Conservation (phyloP, 2,888 invertebrate species). For the Pteria penguin region DNA sequence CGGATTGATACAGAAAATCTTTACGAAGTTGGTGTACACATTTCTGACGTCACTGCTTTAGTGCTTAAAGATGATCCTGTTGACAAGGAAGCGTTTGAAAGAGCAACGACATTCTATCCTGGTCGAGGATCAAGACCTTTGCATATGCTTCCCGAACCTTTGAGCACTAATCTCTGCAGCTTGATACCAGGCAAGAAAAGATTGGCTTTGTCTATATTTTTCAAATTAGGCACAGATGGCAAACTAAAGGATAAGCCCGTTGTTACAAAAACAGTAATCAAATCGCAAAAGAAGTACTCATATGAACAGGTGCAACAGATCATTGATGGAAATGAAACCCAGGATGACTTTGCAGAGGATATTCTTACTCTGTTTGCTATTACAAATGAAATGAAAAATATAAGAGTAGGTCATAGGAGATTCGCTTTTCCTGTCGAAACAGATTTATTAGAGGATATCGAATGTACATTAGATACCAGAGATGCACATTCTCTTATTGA, state of each 20-base stretch:
- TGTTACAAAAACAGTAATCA: conserved; percentile 39
- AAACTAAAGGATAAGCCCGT: neutral
- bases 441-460: neutral
- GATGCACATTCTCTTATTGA: conserved; percentile 45
- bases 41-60: conserved; percentile 55
- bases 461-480: conserved; percentile 12
- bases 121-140: conserved; percentile 24
- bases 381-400: conserved; percentile 37
- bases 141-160: conserved; percentile 57
- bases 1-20: conserved; percentile 12
- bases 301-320: conserved; percentile 43
- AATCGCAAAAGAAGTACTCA: conserved; percentile 37
- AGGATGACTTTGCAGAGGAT: neutral
- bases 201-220: conserved; percentile 51
- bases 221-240: conserved; percentile 25
- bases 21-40: conserved; percentile 53
- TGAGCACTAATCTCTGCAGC: conserved; percentile 45
- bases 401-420: conserved; percentile 37
- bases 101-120: conserved; percentile 52
- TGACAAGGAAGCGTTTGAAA: conserved; percentile 51
- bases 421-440: conserved; percentile 35
- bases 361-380: conserved; percentile 41
- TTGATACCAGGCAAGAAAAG: conserved; percentile 46
- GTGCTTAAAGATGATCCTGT: conserved; percentile 46
- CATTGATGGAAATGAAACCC: conserved; percentile 7